phyloP scores from a whole-genome alignment of 2,113 vertebrate genomes.

The Danionella cerebrum region DNA sequence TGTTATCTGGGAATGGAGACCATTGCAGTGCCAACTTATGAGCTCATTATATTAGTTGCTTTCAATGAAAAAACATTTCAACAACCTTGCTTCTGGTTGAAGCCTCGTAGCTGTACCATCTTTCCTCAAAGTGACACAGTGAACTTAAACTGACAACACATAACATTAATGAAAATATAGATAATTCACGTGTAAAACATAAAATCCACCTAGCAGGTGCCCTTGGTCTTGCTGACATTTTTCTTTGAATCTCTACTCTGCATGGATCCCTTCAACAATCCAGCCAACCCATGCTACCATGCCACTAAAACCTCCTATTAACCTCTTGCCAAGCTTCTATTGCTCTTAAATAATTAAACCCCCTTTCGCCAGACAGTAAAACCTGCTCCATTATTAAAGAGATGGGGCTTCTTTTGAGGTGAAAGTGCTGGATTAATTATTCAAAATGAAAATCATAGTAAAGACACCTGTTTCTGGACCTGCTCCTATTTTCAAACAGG shows the following conservation, averaged over 20 bases:
- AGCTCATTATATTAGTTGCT: no score
- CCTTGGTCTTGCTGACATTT: neutral
- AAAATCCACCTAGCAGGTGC: no score
- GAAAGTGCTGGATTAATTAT: constrained; percentile 62
- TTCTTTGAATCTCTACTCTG: constrained; percentile 9
- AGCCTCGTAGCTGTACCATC: no score
- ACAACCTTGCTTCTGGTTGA: no score
- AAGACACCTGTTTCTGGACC: constrained; percentile 56
- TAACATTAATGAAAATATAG: no score
- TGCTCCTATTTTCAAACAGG: no score
- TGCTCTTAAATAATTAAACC: constrained; percentile 67
- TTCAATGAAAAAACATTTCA: no score
- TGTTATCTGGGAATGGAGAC: no score
- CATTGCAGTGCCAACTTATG: no score
- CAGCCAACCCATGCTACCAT: constrained; percentile 41
- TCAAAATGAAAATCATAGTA: constrained; percentile 58
- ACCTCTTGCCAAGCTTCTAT: constrained; percentile 62
- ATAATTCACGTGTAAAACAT: no score
- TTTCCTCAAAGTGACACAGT: no score
- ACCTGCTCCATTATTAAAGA: constrained; percentile 61
- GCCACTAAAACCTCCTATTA: constrained; percentile 61
- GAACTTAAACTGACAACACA: no score
- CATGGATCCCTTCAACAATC: constrained; percentile 56
- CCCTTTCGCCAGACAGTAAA: constrained; percentile 53
- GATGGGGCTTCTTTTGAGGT: constrained; percentile 56